Percentiles rank a stretch among this genome's conserved stretches.
phyloP scores from a whole-genome alignment of 2,797 vertebrate genomes.

The Gymnocypris eckloni region DNA sequence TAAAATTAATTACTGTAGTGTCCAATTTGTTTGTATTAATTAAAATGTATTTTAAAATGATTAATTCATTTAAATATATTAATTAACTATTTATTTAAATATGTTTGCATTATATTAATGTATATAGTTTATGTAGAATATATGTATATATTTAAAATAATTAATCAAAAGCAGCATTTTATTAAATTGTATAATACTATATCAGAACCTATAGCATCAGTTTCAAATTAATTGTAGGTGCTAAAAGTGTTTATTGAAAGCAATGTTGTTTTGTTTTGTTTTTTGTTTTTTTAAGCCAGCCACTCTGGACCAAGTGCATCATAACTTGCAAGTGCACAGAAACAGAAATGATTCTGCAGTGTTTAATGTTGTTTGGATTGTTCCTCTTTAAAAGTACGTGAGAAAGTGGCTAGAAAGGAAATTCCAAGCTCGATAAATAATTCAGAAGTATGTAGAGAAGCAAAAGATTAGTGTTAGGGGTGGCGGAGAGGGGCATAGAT shows the following conservation, averaged over 20 bases:
- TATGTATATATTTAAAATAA: not conserved
- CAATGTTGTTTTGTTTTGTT: not conserved
- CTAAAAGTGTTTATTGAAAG: not conserved
- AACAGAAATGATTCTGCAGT: not conserved
- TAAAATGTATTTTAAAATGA: too few relatives aligned
- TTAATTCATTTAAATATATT: not conserved
- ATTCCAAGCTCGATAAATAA: conserved; percentile 53
- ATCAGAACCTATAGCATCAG: not conserved
- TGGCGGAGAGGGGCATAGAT: conserved; percentile 66
- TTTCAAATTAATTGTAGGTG: not conserved
- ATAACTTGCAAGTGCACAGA: not conserved
- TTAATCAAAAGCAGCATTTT: not conserved
- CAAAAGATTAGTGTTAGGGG: conserved; percentile 66
- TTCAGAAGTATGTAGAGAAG: conserved; percentile 60
- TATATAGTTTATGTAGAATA: not conserved
- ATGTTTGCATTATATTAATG: not conserved
- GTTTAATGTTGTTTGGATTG: conserved; percentile 18
- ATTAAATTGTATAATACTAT: not conserved
- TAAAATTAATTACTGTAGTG: not conserved
- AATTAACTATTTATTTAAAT: not conserved
- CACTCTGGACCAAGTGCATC: not conserved
- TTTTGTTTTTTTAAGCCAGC: not conserved
- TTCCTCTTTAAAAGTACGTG: conserved; percentile 21
- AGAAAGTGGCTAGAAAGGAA: conserved; percentile 19
- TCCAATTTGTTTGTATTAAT: not conserved